Evolutionary conservation across 30 jellyfish, hydroid and myxozoan genomes (phyloP), one percentile per base, ranked within the genome.

Genomic region (Hydractinia echinata): DNA sequence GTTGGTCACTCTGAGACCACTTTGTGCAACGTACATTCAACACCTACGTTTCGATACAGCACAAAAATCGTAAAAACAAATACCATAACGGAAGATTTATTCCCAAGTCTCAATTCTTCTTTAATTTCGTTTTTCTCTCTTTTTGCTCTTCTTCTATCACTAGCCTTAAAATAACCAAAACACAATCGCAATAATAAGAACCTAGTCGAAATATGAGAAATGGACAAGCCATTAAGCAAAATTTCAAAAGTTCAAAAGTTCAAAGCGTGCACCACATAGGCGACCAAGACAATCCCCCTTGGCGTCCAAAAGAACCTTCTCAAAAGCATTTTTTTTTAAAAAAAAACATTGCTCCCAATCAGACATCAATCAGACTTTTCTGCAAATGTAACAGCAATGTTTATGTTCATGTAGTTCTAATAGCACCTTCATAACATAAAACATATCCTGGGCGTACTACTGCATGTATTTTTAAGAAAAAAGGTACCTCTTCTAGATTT

Each of bases 401-500:
- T 20, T 68, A n/a, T 39, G 15, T 3, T 3, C 1, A 44, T 68
- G 79, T 3, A n/a, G 13, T 20, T 15, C 55, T 68, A 20, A 68
- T 0, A 68, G 79, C 51, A 39, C 15, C 10, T 68, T 68, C 54
- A 68, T 11, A 68, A 14, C 49, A 68, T n/a, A 14, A n/a, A 39
- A n/a, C 44, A 30, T 30, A 30, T 30, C 2, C 44, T 30, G 2
- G 44, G 44, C 2, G 44, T 16, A 13, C 70, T 30, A 30, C 2
- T 30, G 2, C 44, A 30, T 30, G 44, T 30, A 30, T 30, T 30
- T 53, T 72, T 56, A 4, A 1, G 0, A 72, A 16, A n/a, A 5
- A 15, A 13, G 64, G 69, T 74, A 90, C 97, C 94, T 90, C 97
- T 85, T 81, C 95, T 20, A 84, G 81, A 53, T 87, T 84, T 69